Evolutionary conservation across 2,888 invertebrate genomes (phyloP), one percentile per base, ranked within the genome.

Genomic region (Bimastos eiseni): DNA sequence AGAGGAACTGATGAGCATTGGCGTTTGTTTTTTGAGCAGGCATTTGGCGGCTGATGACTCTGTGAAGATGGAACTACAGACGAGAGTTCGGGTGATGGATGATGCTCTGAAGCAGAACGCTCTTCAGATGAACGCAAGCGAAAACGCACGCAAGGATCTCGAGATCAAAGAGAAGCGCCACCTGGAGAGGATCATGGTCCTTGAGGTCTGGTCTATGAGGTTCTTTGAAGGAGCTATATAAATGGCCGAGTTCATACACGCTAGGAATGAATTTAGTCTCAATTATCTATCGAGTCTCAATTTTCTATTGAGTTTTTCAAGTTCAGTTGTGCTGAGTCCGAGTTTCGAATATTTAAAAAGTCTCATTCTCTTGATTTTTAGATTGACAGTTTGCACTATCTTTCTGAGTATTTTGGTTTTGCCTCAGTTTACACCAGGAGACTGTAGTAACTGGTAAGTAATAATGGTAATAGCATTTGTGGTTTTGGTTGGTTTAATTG

Each of bases 131-230:
- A 86, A 86, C 86, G 34, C 86, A 19, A 86, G 34, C 17, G 86
- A 86, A 21, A 86, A 86, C 34, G 86, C 86, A 36, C 86, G 86
- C 34, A 86, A 86, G 86, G 86, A 86, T 86, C 86, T 86, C 17
- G 86, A 86, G 30, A 3, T 37, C 11, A 86, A 17, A 86, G 86
- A 86, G 8, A 86, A 86, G 86, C 86, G 86, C 21, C 15, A 36
- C 37, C 86, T n/a, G 36, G 86, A 86, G 8, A 86, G 86, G 37
- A 86, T 86, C 86, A 37, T 33, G 24, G 37, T 36, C 86, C 37
- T 86, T 24, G 86, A 86, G 86, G 86, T 86, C 5, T 34, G 86
- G n/a, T n/a, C n/a, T 70, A 2, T 30, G 70, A n/a, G 4, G 70
- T 30, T 70, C 70, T 70, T 8, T n/a, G n/a, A 49, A 30, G 30